Base-by-base conservation (phyloP, 1,140 invertebrate genomes). In the Hyposmocoma kahamanoa region DNA sequence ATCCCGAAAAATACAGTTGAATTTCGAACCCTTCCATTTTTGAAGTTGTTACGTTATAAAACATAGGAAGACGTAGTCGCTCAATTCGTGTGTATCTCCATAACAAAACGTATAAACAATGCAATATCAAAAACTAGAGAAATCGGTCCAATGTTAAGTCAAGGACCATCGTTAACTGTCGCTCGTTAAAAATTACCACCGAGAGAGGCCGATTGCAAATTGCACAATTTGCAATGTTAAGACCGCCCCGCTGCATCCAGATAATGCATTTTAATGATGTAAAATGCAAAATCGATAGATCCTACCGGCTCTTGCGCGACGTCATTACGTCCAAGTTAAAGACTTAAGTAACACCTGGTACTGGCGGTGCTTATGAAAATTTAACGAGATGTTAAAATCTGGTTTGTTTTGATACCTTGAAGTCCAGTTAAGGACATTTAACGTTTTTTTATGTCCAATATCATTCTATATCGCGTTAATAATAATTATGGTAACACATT, bases 201-300 rank as follows among this genome's bases (percentile, higher is more conserved):
- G 66, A 73, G 76, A 62, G 64, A 57, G 66, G 50, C 50, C 58
- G 72, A 75, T 75, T 81, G 77, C 71, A 73, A 76, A 81, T 80
- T 78, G 59, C 61, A 67, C 59, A 47, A 84, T 84, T 84, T 84
- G 80, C 80, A 84, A 84, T 84, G 80, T 81, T 80, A 82, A 84
- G 73, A 54, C 53, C 49, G 61, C 63, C 62, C 66, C 67, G 72
- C 68, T 73, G 77, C 71, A 80, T 73, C 60, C 66, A 66, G 75
- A 81, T 84, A 84, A 84, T 84, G 78, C 78, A 84, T 84, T 84
- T 82, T 79, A 82, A 84, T 80, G 74, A 75, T 66, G 65, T 60
- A 66, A 73, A 79, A 72, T 74, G 73, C 70, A 50, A 64, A 72
- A 75, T 75, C 77, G 61, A 80, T 77, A 67, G 65, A 68, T 63